Evolutionary conservation across 37 sponge, comb jelly and placozoan genomes (phyloP), one percentile per base, ranked within the genome.

Genomic region (Beroe ovata): DNA sequence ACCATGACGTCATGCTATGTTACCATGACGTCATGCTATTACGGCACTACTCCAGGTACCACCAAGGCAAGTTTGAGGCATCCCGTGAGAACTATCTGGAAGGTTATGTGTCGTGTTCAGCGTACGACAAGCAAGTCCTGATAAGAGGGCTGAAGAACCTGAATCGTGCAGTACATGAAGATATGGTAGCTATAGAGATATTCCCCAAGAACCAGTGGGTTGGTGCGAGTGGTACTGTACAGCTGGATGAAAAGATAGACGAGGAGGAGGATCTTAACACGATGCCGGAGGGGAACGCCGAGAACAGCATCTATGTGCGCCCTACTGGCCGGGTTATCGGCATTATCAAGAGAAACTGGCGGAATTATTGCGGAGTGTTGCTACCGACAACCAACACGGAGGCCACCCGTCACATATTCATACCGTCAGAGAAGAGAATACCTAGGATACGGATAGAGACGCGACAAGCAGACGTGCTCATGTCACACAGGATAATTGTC

Each of bases 291-390:
- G 69, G 69, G 4, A 23, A 8, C 84, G 22, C 84, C 3, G 22
- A 39, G 84, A 42, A 39, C 58, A 42, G 58, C 47, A 42, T 42
- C 58, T 77, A 77, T 58, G 58, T 77, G 28, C 3, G 84, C 2
- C 84, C 84, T 11, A 47, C 54, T 16, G 60, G 66, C 20, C 39
- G 72, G 19, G 94, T 98, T n/a, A 94, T 98, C 66, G 99, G 96
- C 14, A 94, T 98, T 18, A 92, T 95, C 8, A 93, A 92, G 77
- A 81, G 95, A 61, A 95, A 94, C 89, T 93, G 96, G 95, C 58
- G 96, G 42, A 92, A 94, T 14, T 98, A 93, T 72, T 98, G 99
- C 89, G 99, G 99, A 23, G 94, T 94, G 6, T 81, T 96, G n/a
- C 72, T 94, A 0, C 94, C 94, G 0, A 90, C 91, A 4, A 16